These are phyloP conservation scores for Perccottus glenii DNA, from an alignment of 2,113 vertebrate species.

Conservation along the genomic window DNA sequence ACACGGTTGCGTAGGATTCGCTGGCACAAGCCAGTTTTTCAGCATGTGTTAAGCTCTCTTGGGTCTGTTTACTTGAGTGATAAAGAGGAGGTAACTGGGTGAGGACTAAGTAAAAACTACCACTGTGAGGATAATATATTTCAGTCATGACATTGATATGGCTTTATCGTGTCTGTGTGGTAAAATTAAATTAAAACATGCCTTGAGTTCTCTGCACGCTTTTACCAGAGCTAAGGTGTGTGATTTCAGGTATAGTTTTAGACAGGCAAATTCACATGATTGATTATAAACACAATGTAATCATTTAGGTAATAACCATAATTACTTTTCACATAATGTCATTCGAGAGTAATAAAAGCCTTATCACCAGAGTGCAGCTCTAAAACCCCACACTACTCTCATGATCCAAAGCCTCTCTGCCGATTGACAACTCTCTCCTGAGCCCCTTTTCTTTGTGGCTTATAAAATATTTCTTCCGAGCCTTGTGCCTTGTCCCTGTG, in stretches of 20 bases:
- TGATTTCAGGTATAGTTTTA: too few species aligned
- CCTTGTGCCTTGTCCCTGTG: slow-evolving; percentile 33
- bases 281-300: too few species aligned
- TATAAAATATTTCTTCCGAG: slow-evolving; percentile 69
- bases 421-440: background rate
- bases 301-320: too few species aligned
- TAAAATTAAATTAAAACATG: too few species aligned
- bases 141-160: too few species aligned
- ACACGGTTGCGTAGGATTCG: slow-evolving; percentile 45
- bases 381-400: slow-evolving; percentile 14
- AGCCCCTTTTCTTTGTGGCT: slow-evolving; percentile 41
- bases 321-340: too few species aligned
- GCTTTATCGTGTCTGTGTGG: too few species aligned
- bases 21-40: slow-evolving; percentile 41
- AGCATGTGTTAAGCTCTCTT: slow-evolving; percentile 21
- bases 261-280: too few species aligned
- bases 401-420: slow-evolving; percentile 18
- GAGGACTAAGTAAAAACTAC: background rate
- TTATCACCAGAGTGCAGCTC: slow-evolving; percentile 26
- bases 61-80: slow-evolving; percentile 20
- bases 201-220: too few species aligned
- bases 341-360: background rate
- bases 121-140: background rate
- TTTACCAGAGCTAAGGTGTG: too few species aligned
- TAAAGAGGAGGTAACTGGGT: slow-evolving; percentile 21